Conservation (phyloP, 2,888 invertebrate genomes). For the Synanthedon myopaeformis region DNA sequence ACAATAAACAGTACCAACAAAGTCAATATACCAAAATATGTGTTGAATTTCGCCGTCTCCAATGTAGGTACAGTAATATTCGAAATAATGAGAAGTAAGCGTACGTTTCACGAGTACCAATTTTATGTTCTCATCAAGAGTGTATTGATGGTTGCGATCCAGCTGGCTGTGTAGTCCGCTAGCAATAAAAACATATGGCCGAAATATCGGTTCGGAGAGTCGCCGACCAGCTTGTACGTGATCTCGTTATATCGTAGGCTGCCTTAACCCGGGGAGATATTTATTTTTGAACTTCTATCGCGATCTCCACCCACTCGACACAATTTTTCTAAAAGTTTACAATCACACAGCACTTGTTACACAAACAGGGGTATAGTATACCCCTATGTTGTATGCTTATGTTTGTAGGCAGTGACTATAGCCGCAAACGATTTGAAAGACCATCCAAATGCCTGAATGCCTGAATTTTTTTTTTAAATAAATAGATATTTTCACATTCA, state of each 20-base stretch:
- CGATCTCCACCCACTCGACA: slow-evolving; percentile 2
- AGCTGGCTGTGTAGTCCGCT: slow-evolving; percentile 17
- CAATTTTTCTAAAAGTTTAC: not conserved
- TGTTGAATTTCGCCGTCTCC: too few species aligned
- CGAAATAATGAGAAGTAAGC: not conserved
- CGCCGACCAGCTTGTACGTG: slow-evolving; percentile 19
- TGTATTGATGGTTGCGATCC: slow-evolving; percentile 11
- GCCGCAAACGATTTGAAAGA: too few species aligned
- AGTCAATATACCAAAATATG: too few species aligned
- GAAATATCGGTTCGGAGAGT: slow-evolving; percentile 20
- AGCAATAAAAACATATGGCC: slow-evolving; percentile 30
- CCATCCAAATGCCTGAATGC: too few species aligned
- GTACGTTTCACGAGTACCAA: slow-evolving; percentile 1
- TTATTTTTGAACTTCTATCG: slow-evolving; percentile 12
- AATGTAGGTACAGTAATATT: too few species aligned
- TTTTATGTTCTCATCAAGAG: slow-evolving; percentile 12
- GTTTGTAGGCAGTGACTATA: too few species aligned
- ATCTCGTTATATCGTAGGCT: slow-evolving; percentile 26
- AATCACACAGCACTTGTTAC: too few species aligned
- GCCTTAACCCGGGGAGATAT: slow-evolving; percentile 9
- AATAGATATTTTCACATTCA: too few species aligned
- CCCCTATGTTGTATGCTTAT: too few species aligned
- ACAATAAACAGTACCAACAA: too few species aligned
- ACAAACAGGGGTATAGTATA: too few species aligned
- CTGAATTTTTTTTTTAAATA: too few species aligned